Conservation (phyloP, 2,888 invertebrate genomes). For the Dasysyrphus albostriatus region DNA sequence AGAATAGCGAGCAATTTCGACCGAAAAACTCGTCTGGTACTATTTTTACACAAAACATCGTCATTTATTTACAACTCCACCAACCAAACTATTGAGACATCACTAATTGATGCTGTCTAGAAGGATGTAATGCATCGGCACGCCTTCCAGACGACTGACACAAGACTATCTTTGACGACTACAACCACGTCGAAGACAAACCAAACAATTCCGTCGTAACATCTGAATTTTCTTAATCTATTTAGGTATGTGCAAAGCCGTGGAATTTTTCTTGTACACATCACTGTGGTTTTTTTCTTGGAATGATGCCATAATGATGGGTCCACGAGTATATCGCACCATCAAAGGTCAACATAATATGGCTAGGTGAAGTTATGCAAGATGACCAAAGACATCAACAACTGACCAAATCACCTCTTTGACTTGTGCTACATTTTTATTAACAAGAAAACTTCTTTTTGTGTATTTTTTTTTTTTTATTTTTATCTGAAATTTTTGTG, state of each 20-base stretch:
- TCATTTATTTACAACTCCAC: background rate
- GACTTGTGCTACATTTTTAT: constrained; percentile 34
- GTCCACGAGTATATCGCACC: background rate
- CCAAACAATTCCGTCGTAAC: constrained; percentile 23
- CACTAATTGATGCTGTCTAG: background rate
- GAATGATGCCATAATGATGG: constrained; percentile 5
- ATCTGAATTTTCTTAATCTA: constrained; percentile 13
- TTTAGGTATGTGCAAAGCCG: background rate
- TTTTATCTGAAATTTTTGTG: constrained; percentile 46
- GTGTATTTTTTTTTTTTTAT: too few species aligned
- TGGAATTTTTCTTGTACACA: too few species aligned
- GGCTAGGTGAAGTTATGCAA: constrained; percentile 62
- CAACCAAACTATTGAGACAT: background rate
- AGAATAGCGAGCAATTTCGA: too few species aligned
- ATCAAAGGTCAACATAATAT: constrained; percentile 47
- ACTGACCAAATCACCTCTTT: background rate
- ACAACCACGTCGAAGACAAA: background rate
- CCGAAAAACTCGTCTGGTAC: too few species aligned
- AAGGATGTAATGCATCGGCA: constrained; percentile 48
- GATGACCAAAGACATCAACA: constrained; percentile 26
- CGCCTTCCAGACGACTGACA: constrained; percentile 20
- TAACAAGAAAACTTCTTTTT: constrained; percentile 5
- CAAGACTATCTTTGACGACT: too few species aligned
- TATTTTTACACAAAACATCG: too few species aligned
- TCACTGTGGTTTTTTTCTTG: too few species aligned